Base-by-base conservation (phyloP, 2,888 invertebrate genomes). In the Tineola bisselliella region DNA sequence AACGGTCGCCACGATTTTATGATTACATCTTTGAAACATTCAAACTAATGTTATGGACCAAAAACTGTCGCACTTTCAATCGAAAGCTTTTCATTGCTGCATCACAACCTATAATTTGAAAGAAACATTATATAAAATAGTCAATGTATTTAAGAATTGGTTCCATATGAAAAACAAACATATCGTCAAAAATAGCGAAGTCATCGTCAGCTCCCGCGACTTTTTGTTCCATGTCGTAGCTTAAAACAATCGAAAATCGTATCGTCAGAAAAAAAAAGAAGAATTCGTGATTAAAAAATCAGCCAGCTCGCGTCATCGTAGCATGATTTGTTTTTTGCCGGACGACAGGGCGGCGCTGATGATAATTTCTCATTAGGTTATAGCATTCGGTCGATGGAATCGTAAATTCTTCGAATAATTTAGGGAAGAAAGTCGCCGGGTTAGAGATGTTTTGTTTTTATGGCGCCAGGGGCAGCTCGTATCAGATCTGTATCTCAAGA, bases 301-400 rank as follows among this genome's bases (percentile, higher is more conserved):
- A 70, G 76, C 77, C 71, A 72, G 73, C 70, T 70, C 73, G 63
- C 70, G 69, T 69, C 62, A 48, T 69, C 70, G 70, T 67, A 69
- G 70, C 74, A 76, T 71, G 79, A 78, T 75, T 75, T 70, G 72
- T 80, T 84, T 84, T 84, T 84, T 83, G 81, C 81, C 70, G 68
- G 70, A 66, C 70, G 73, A 76, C 77, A 74, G 76, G 43, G 59
- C 73, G 74, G 69, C 62, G 69, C 75, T 81, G 81, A 84, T 86
- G 84, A 84, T 87, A 84, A 86, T 86, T 87, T 84, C 86, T 86
- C 84, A 87, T 87, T 86, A 84, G 82, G 79, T 81, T 84, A 83
- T 83, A 84, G 80, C 81, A 81, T 84, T 82, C 81, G 81, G 82
- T 84, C 76, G 76, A 80, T 77, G 69, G 82, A 79, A 81, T 77